Percentiles rank a stretch among this genome's conserved stretches.
These are phyloP conservation scores for Arbacia lixula DNA, from an alignment of 53 echinoderm and acorn worm genomes.

Conservation along the genomic window DNA sequence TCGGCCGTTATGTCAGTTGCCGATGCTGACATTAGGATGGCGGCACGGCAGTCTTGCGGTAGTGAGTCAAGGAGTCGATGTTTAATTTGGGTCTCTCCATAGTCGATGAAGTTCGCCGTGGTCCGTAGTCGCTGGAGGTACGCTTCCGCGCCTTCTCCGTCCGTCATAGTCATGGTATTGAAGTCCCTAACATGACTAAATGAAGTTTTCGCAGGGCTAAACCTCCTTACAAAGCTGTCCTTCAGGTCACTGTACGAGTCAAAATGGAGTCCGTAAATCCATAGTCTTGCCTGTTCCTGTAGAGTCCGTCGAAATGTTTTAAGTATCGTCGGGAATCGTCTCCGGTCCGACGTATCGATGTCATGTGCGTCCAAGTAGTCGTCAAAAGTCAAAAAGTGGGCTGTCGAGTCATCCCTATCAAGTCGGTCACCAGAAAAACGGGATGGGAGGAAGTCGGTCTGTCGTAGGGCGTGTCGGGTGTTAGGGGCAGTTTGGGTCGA, in stretches of 20 bases:
- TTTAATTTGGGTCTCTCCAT: slow-evolving; percentile 48
- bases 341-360: not conserved
- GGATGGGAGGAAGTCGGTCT: not conserved
- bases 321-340: not conserved
- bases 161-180: slow-evolving; percentile 23
- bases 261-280: not conserved
- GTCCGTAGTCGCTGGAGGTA: slow-evolving; percentile 9
- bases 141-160: slow-evolving; percentile 49
- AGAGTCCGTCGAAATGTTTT: not conserved
- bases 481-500: too few relatives aligned
- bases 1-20: not conserved
- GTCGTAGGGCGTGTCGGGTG: too few relatives aligned
- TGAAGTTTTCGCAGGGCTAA: slow-evolving; percentile 23
- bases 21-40: slow-evolving; percentile 51
- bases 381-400: not conserved
- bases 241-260: not conserved
- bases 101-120: slow-evolving; percentile 23
- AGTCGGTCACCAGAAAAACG: not conserved
- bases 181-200: slow-evolving; percentile 22
- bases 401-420: not conserved
- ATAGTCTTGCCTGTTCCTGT: not conserved
- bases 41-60: slow-evolving; percentile 59
- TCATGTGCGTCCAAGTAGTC: slow-evolving; percentile 12
- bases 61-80: slow-evolving; percentile 31
- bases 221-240: not conserved